A percentile compares a stretch with the other conserved stretches of the same genome.
These are phyloP conservation scores for Catocala fraxini DNA, from an alignment of 2,888 invertebrate species.

Conservation along the genomic window DNA sequence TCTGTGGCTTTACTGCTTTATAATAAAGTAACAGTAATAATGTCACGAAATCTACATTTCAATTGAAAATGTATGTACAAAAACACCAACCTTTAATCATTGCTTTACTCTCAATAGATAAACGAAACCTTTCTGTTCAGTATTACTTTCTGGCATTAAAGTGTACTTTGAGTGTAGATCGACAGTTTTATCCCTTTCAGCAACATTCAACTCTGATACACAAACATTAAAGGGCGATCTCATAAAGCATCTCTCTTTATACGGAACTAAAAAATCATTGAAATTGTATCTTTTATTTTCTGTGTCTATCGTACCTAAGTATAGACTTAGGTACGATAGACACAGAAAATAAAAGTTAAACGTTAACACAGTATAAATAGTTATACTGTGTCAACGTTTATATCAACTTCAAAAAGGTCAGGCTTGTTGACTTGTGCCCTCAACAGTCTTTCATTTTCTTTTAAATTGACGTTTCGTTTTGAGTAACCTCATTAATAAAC, in stretches of 20 bases:
- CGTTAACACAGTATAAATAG: no score
- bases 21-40: no score
- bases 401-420: slow-evolving; percentile 29
- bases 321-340: no score
- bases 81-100: no score
- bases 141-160: slow-evolving; percentile 3
- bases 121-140: background rate
- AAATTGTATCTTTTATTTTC: slow-evolving; percentile 20
- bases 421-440: slow-evolving; percentile 41
- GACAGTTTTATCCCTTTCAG: slow-evolving; percentile 6
- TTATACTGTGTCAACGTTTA: slow-evolving; percentile 26
- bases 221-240: slow-evolving; percentile 6
- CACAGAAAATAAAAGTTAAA: no score
- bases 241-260: slow-evolving; percentile 1
- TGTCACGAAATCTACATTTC: no score
- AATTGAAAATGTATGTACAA: no score
- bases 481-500: slow-evolving; percentile 43
- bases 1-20: no score
- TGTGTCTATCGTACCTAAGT: slow-evolving; percentile 9
- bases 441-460: slow-evolving; percentile 37
- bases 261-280: slow-evolving; percentile 25
- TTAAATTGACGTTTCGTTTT: slow-evolving; percentile 39
- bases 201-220: slow-evolving; percentile 9
- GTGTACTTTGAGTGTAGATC: background rate
- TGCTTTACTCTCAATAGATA: slow-evolving; percentile 1